Evolutionary conservation across 2,113 vertebrate species (phyloP).

Genomic region (Onychostoma macrolepis): DNA sequence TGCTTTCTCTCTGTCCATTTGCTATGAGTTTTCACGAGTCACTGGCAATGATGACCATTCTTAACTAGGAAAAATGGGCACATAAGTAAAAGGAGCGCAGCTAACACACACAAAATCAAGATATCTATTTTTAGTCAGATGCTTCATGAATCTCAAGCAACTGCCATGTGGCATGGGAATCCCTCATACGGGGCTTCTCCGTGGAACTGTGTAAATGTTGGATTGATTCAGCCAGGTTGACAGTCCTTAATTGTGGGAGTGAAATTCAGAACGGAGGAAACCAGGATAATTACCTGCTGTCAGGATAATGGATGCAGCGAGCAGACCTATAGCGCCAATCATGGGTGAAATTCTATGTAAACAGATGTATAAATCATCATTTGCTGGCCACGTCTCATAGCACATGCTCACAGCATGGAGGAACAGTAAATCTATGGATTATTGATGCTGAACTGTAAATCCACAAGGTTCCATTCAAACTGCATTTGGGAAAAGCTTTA

Average conservation of each 20-base stretch:
- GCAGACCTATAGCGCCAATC: slow-evolving; percentile 49
- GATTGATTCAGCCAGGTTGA: slow-evolving; percentile 27
- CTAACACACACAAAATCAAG: neutral
- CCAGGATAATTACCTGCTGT: slow-evolving; percentile 55
- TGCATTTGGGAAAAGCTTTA: neutral
- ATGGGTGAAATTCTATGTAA: slow-evolving; percentile 53
- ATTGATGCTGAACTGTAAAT: slow-evolving; percentile 14
- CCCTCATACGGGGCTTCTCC: slow-evolving; percentile 2
- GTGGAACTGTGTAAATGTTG: neutral
- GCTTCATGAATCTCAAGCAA: neutral
- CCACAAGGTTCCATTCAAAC: neutral
- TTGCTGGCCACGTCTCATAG: slow-evolving; percentile 27
- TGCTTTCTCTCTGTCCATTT: slow-evolving; percentile 6
- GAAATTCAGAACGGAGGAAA: slow-evolving; percentile 54
- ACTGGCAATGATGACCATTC: slow-evolving; percentile 1
- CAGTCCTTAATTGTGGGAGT: slow-evolving; percentile 48
- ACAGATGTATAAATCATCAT: slow-evolving; percentile 62
- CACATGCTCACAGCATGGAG: neutral
- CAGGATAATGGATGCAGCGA: slow-evolving; percentile 48
- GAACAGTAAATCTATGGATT: slow-evolving; percentile 41
- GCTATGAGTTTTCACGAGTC: neutral
- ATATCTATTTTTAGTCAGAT: neutral
- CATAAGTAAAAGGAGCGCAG: neutral
- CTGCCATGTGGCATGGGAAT: neutral
- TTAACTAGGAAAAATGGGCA: slow-evolving; percentile 23